Evolutionary conservation across 2,888 invertebrate genomes (phyloP), one percentile per base, ranked within the genome.

Genomic region (Diabrotica balteata): DNA sequence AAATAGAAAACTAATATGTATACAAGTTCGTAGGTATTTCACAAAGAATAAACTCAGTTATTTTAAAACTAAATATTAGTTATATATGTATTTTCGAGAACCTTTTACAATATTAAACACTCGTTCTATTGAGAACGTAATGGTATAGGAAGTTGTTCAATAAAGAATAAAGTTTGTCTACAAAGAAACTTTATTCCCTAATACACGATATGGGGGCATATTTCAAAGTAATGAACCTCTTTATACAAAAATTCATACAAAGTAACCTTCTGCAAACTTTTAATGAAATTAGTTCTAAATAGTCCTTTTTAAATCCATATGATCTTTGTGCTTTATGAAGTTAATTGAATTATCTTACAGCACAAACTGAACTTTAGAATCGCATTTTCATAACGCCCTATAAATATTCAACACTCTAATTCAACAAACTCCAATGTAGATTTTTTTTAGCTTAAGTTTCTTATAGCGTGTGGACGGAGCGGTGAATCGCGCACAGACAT

Each of bases 311-410:
- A 9, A 42, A 42, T 44, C 32, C 32, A 73, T 59, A 70, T 72
- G 72, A 73, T 73, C 73, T 71, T 76, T 72, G 75, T 74, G 73
- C 69, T 73, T 32, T 32, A 32, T 32, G 32, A 32, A 32, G 32
- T 32, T 32, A 32, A 32, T 32, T 32, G 32, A 32, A 32, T 32
- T 32, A 32, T 32, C 5, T 32, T 32, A 32, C 4, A 32, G 32
- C 32, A 32, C 4, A 32, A 4, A 5, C 32, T 32, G 32, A 32
- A 32, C 32, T 32, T 5, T 32, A 32, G 32, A 32, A 32, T 32
- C 32, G 32, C 32, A 32, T 32, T 32, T 32, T 32, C 32, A 32
- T 32, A 32, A 32, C 32, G 5, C 32, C 32, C 4, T 5, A 32
- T 32, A 4, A 32, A 32, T 32, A 32, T 32, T 32, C 32, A 32